Base-by-base conservation (phyloP, 2,797 vertebrate species). In the Smutsia temminckii region DNA sequence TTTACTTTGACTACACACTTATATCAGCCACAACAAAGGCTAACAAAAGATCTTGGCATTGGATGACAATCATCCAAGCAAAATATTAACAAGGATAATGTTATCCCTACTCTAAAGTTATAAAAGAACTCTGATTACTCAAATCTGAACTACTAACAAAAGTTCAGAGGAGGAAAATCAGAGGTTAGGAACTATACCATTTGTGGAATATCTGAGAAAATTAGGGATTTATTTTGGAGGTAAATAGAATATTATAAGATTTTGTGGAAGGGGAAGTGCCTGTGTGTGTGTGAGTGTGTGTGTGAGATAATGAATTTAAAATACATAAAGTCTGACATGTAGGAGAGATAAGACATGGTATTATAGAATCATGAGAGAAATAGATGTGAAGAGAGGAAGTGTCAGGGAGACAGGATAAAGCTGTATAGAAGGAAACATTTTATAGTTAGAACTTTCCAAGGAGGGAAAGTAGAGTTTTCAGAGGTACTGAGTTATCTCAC, bases 401-500 rank as follows among this genome's bases (percentile, higher is more conserved):
- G 27, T 89, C 59, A 34, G 6, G 29, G 55, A 86, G 6, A 84
- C 64, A 61, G n/a, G 61, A 40, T 20, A 90, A 69, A 93, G 14
- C 25, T 46, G 34, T 68, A n/a, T 32, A 63, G 61, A 92, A 85
- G 37, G 49, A 89, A 93, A 7, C 3, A 64, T 83, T 95, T 94
- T 83, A 66, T 8, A 53, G 29, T 68, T 83, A 92, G 53, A 84
- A 34, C 46, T 91, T 96, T 71, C 61, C 23, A 85, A 25, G 18
- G 68, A 83, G 37, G 46, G 16, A 79, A 80, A 77, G 51, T 51
- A 23, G 59, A 83, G 34, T 71, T 53, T 88, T 71, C 27, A 69
- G 63, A 93, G 29, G 37, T 72, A 90, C 57, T 81, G 74, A 91
- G 79, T 93, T 49, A 88, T 95, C 85, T 90, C 69, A 80, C 64